Percentiles rank a stretch among this genome's conserved stretches.
phyloP scores from a whole-genome alignment of 2,113 vertebrate species.

The Hoplias malabaricus region DNA sequence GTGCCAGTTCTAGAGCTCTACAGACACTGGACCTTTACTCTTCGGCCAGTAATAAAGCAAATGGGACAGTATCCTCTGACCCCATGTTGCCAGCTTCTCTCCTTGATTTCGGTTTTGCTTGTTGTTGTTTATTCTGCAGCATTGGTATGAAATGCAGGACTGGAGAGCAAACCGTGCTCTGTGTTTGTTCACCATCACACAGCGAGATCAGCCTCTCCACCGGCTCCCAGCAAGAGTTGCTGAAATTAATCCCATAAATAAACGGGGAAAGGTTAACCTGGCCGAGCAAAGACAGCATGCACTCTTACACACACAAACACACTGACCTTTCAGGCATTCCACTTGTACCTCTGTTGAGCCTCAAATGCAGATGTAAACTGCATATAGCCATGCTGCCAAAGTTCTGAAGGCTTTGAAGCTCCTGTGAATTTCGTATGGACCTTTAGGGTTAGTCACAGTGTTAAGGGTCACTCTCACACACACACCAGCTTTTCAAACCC shows the following conservation, averaged over 20 bases:
- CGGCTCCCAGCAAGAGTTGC: slow-evolving; percentile 10
- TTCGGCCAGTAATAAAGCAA: neutral
- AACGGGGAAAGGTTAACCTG: neutral
- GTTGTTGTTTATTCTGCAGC: slow-evolving; percentile 33
- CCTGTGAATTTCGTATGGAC: neutral
- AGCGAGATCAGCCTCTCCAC: slow-evolving; percentile 50
- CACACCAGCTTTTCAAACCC: no score
- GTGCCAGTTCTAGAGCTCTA: neutral
- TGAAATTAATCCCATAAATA: slow-evolving; percentile 7
- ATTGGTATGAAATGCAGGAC: slow-evolving; percentile 6
- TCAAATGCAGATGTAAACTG: neutral
- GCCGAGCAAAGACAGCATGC: neutral
- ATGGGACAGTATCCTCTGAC: neutral
- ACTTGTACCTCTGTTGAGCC: neutral
- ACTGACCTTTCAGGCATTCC: neutral
- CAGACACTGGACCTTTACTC: neutral
- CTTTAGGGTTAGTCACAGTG: neutral
- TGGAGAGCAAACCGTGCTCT: slow-evolving; percentile 37
- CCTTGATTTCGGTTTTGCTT: slow-evolving; percentile 14
- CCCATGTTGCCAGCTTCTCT: slow-evolving; percentile 7
- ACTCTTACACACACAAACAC: neutral
- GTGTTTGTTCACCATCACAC: slow-evolving; percentile 52
- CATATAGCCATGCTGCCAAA: neutral
- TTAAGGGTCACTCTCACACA: neutral
- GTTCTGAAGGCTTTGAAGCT: neutral